Evolutionary conservation across 30 jellyfish, hydroid and myxozoan species (phyloP), one percentile per base, ranked within the genome.

Genomic region (Hydractinia symbiolongicarpus): DNA sequence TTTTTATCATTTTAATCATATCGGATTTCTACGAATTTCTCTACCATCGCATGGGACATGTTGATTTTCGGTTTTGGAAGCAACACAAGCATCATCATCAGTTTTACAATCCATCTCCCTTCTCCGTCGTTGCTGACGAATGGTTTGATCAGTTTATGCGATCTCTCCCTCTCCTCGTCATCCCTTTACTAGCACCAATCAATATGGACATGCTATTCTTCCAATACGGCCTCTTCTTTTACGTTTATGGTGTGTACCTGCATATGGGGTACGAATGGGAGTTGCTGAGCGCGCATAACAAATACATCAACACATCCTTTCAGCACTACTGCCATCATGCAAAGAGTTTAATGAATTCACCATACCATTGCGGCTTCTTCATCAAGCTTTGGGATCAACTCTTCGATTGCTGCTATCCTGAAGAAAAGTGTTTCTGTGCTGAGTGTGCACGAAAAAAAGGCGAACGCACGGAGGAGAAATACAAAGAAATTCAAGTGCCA

Each of bases 391-490:
- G 80, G 80, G 80, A 71, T 71, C 80, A 53, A 14, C 9, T 71
- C 11, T 71, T 71, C 80, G n/a, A 71, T 50, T 20, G 60, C n/a
- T 71, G 80, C 50, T 71, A 71, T 71, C 80, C 80, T 19, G 61
- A 71, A 11, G 80, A 71, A 71, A 71, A 71, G 3, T 71, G 80
- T 19, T 71, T 71, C 80, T 71, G 80, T 71, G 80, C 80, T 19
- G 80, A 71, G 80, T 71, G 80, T 19, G 30, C 80, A 71, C 80
- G 80, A 13, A 71, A 71, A 20, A 71, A 71, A 71, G 80, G 80
- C 50, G 80, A 71, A 19, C 80, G 80, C 80, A 71, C 80, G 11
- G 61, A 9, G 61, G 80, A 71, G 61, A 58, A 30, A 20, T 71
- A 20, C 61, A 50, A 71, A 49, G 51, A 71, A 71, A 71, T 71